phyloP scores from a whole-genome alignment of 2,113 vertebrate species.

The Sigmodon hispidus region DNA sequence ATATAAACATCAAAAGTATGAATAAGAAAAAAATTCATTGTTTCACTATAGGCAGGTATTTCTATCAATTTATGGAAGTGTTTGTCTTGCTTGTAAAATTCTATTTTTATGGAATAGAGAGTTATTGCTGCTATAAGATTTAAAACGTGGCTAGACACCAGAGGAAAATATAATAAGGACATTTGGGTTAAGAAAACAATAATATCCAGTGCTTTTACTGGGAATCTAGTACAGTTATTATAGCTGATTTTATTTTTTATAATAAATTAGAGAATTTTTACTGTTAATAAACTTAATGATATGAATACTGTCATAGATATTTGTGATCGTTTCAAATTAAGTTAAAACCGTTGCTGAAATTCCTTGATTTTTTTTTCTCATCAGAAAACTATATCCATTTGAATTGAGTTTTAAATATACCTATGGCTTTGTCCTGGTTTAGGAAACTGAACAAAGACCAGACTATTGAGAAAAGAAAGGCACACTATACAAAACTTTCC shows the following conservation, averaged over 20 bases:
- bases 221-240: conserved; percentile 2
- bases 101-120: conserved; percentile 77
- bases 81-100: conserved; percentile 78
- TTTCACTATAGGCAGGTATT: conserved; percentile 70
- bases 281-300: conserved; percentile 26
- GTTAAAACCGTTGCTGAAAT: conserved; percentile 46
- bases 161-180: conserved; percentile 66
- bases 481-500: too few species aligned
- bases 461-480: neutral
- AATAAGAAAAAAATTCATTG: conserved; percentile 70
- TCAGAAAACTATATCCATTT: conserved; percentile 19
- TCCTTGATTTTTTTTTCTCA: neutral
- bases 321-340: neutral
- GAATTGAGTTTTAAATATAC: neutral
- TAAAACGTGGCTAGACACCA: conserved; percentile 70
- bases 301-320: neutral
- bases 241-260: neutral
- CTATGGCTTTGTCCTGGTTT: neutral
- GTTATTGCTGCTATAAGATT: conserved; percentile 71
- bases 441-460: neutral
- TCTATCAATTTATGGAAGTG: conserved; percentile 76
- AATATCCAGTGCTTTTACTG: conserved; percentile 51
- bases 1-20: conserved; percentile 71
- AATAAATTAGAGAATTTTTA: neutral
- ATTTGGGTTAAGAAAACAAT: conserved; percentile 71